These are phyloP conservation scores for Drosophila prosaltans DNA, from an alignment of 1,140 invertebrate species.

Conservation along the genomic window DNA sequence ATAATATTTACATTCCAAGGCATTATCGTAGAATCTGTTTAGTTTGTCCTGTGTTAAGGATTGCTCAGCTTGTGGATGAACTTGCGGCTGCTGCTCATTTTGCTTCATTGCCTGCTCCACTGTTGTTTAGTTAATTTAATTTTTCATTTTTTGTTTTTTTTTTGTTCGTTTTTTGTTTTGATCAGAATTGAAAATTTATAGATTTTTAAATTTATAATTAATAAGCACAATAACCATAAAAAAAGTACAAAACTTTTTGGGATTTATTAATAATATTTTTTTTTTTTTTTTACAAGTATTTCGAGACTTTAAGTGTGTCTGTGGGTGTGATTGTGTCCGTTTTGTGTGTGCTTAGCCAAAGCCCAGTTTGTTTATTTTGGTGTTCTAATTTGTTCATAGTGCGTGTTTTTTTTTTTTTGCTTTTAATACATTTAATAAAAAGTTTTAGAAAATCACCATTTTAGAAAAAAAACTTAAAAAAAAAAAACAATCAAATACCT, in stretches of 20 bases:
- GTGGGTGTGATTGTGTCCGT: slow-evolving; percentile 27
- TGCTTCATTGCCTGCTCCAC: slow-evolving; percentile 46
- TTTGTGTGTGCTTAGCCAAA: slow-evolving; percentile 40
- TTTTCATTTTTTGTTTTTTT: slow-evolving; percentile 49
- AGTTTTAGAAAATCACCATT: slow-evolving; percentile 24
- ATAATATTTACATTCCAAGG: slow-evolving; percentile 88
- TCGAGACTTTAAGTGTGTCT: slow-evolving; percentile 42
- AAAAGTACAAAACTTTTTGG: slow-evolving; percentile 13
- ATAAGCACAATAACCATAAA: slow-evolving; percentile 41
- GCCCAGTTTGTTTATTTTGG: slow-evolving; percentile 30
- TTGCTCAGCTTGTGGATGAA: slow-evolving; percentile 50
- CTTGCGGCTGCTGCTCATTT: slow-evolving; percentile 32
- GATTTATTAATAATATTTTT: background rate
- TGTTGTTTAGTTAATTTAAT: slow-evolving; percentile 49
- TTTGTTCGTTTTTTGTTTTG: slow-evolving; percentile 43
- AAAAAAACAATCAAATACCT: slow-evolving; percentile 76
- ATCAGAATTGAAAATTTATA: slow-evolving; percentile 41
- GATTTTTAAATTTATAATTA: background rate
- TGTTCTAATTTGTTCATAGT: slow-evolving; percentile 68
- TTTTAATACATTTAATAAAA: slow-evolving; percentile 59
- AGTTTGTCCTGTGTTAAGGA: slow-evolving; percentile 88
- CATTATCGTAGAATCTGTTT: slow-evolving; percentile 89
- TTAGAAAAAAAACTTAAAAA: slow-evolving; percentile 24
- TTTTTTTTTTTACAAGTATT: slow-evolving; percentile 42
- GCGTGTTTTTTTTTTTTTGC: slow-evolving; percentile 43